Conservation (phyloP, 1,140 invertebrate genomes). For the Eupeodes corollae region DNA sequence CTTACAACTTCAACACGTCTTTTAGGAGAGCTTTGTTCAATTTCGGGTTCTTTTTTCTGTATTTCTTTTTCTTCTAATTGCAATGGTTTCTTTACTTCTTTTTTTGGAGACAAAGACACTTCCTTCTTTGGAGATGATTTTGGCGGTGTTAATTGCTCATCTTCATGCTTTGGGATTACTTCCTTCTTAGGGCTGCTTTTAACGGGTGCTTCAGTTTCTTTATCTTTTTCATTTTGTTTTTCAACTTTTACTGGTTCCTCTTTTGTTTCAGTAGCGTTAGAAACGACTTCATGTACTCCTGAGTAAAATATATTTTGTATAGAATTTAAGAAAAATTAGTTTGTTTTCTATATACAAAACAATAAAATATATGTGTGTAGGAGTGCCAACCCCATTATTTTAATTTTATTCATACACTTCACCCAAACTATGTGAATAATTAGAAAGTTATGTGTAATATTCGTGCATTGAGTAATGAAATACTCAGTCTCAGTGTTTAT, state of each 20-base stretch:
- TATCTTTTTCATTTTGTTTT: neutral
- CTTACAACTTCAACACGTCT: neutral
- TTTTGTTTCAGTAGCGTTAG: neutral
- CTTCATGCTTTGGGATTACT: neutral
- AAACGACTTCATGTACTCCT: no score
- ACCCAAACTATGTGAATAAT: no score
- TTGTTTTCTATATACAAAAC: no score
- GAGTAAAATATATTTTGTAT: no score
- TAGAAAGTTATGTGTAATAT: no score
- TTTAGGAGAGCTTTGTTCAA: conserved; percentile 42
- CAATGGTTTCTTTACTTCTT: neutral
- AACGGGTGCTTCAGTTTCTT: neutral
- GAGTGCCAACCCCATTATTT: no score
- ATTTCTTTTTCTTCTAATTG: conserved; percentile 2
- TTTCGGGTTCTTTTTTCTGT: conserved; percentile 46
- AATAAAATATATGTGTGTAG: no score
- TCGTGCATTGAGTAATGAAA: no score
- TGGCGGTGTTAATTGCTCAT: neutral
- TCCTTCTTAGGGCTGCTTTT: neutral
- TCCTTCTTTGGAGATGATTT: neutral
- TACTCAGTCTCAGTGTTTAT: no score
- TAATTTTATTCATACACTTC: no score
- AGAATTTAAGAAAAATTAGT: no score
- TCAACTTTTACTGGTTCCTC: neutral
- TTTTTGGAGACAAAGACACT: neutral